Percentiles rank a stretch among this genome's conserved stretches.
Conservation (phyloP, 2,888 invertebrate species). For the Nephrotoma appendiculata region DNA sequence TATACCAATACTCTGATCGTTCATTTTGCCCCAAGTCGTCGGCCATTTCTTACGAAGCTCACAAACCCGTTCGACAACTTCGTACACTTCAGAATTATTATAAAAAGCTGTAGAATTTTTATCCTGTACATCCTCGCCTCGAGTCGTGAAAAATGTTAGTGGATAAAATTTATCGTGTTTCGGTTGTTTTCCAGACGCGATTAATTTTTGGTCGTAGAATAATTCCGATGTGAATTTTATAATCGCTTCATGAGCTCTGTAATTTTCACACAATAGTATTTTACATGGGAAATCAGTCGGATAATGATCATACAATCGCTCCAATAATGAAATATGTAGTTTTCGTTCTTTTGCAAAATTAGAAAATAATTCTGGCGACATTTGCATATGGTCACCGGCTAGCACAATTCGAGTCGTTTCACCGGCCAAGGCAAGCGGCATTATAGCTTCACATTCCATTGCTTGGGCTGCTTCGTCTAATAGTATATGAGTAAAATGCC, state of each 20-base stretch:
- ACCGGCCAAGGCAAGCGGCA: slow-evolving; percentile 60
- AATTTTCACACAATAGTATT: slow-evolving; percentile 67
- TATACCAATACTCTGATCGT: slow-evolving; percentile 68
- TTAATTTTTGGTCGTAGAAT: slow-evolving; percentile 64
- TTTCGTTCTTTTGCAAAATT: slow-evolving; percentile 54
- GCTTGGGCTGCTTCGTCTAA: slow-evolving; percentile 80
- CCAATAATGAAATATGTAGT: slow-evolving; percentile 57
- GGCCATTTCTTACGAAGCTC: slow-evolving; percentile 65
- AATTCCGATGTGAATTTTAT: slow-evolving; percentile 67
- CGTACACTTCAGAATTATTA: slow-evolving; percentile 68
- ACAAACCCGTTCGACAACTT: slow-evolving; percentile 59
- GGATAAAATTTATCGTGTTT: slow-evolving; percentile 56
- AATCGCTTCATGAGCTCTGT: slow-evolving; percentile 68
- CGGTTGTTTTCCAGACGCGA: slow-evolving; percentile 56
- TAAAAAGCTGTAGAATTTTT: slow-evolving; percentile 64
- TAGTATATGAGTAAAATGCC: slow-evolving; percentile 60
- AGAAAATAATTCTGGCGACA: slow-evolving; percentile 69
- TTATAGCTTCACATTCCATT: slow-evolving; percentile 71
- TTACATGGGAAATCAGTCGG: slow-evolving; percentile 60
- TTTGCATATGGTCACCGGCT: slow-evolving; percentile 76
- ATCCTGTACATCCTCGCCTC: slow-evolving; percentile 69
- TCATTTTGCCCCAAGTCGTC: slow-evolving; percentile 53
- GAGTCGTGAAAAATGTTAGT: slow-evolving; percentile 63
- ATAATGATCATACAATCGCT: slow-evolving; percentile 63
- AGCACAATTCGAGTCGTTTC: slow-evolving; percentile 58